Base-by-base conservation (phyloP, 2,888 invertebrate species). In the Metallyticus violacea region DNA sequence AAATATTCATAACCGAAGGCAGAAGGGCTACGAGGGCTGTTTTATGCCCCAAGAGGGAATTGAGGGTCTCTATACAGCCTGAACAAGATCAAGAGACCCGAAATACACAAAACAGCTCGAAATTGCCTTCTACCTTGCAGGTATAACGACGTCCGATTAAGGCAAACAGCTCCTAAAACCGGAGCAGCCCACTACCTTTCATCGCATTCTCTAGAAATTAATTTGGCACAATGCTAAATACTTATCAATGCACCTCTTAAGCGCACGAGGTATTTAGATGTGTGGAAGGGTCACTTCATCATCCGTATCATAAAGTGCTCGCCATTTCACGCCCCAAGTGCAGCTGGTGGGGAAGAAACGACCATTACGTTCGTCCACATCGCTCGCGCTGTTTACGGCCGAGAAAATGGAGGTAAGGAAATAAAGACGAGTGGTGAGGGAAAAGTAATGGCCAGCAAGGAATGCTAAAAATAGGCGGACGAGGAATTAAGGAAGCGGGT, bases 231-330 rank as follows among this genome's bases (percentile, higher is more conserved):
- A n/a, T n/a, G n/a, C n/a, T n/a, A n/a, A n/a, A n/a, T n/a, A 15
- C 15, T 62, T 15, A 62, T 62, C 40, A 62, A 62, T 62, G 2
- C 40, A 15, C 40, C 15, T 62, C 22, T 15, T 62, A 62, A 22
- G 40, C 40, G 9, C 15, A 62, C 40, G 22, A 62, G 40, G 40
- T 4, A 62, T 15, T 62, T 15, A 62, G 40, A 62, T 62, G 40
- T 15, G 40, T 15, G 15, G 6, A 62, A 62, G 30, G 81, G 85
- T 85, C 85, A 81, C 76, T 85, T 77, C 85, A 76, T 81, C 85
- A 85, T 79, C 85, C 40, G 79, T 85, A 85, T 85, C 85, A 79
- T 85, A 85, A 85, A 85, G 76, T 9, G 81, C 15, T 26, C 62
- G 85, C 15, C 85, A 85, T 81, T 81, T 85, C 81, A 26, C 85